These are phyloP conservation scores for Eledona agricola DNA, from an alignment of 2,888 invertebrate species.

Conservation along the genomic window DNA sequence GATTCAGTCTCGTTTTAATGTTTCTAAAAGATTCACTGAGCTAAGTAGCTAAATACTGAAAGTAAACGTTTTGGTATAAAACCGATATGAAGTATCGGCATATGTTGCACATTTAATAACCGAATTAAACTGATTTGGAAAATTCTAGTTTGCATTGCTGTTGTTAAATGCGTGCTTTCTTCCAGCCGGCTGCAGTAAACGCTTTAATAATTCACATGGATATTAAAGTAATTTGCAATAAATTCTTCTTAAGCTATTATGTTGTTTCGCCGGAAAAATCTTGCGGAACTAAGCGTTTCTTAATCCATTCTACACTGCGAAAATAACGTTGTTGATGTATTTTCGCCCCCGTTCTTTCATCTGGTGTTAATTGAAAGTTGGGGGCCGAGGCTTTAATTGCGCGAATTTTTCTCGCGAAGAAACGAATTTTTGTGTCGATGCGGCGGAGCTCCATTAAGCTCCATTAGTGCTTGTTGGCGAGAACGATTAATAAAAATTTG, in stretches of 20 bases:
- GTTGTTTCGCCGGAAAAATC: conserved; percentile 36
- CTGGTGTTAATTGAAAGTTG: conserved; percentile 16
- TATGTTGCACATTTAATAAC: too few relatives aligned
- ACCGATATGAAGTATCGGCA: too few relatives aligned
- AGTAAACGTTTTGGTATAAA: too few relatives aligned
- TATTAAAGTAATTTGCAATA: conserved; percentile 40
- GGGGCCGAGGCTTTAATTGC: conserved; percentile 6
- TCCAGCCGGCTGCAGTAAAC: background rate
- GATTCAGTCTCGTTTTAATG: too few relatives aligned
- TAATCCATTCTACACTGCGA: conserved; percentile 20
- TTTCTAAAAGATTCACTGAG: too few relatives aligned
- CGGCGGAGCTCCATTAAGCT: conserved; percentile 15
- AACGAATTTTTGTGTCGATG: conserved; percentile 15
- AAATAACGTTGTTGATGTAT: background rate
- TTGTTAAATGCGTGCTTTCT: background rate
- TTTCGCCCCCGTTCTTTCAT: conserved; percentile 1
- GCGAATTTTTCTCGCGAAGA: conserved; percentile 11
- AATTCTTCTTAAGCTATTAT: conserved; percentile 37
- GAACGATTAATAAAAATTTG: conserved; percentile 29
- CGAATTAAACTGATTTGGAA: too few relatives aligned
- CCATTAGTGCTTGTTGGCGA: conserved; percentile 20
- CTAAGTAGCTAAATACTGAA: too few relatives aligned
- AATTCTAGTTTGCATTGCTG: too few relatives aligned
- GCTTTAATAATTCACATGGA: conserved; percentile 23
- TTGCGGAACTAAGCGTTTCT: conserved; percentile 17